phyloP scores from a whole-genome alignment of 2,797 vertebrate species.

The Silurus aristotelis region DNA sequence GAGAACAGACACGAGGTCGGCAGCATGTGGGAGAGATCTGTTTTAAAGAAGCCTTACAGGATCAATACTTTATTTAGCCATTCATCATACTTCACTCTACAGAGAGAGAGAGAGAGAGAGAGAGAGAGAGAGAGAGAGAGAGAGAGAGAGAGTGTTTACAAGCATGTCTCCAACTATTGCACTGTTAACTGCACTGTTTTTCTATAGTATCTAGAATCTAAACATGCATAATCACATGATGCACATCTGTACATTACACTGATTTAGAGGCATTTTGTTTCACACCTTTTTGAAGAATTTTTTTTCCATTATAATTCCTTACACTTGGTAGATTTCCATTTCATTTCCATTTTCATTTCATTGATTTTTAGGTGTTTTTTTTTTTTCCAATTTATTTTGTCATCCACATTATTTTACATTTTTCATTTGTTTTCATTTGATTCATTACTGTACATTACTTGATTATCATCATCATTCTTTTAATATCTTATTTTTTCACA shows the following conservation, averaged over 20 bases:
- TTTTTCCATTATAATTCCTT: neutral
- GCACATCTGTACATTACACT: neutral
- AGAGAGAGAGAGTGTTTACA: neutral
- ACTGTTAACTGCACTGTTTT: neutral
- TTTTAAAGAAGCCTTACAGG: conserved; percentile 31
- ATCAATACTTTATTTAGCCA: conserved; percentile 41
- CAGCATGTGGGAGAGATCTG: conserved; percentile 21
- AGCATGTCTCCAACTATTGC: neutral
- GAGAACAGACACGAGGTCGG: conserved; percentile 21
- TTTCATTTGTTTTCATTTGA: neutral
- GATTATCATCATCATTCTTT: too few species aligned
- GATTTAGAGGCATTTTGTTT: neutral
- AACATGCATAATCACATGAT: too few species aligned
- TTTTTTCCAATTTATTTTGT: neutral
- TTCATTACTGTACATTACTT: neutral
- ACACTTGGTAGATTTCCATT: too few species aligned
- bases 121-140: too few species aligned
- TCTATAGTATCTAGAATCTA: neutral
- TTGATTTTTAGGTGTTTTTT: neutral
- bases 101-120: neutral
- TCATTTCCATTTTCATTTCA: too few species aligned
- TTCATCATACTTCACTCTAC: conserved; percentile 21
- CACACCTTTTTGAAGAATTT: neutral
- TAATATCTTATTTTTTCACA: too few species aligned
- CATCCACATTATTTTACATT: neutral